Percentiles rank a stretch among this genome's conserved stretches.
Evolutionary conservation across 2,797 vertebrate species (phyloP).

Genomic region (Crotalus adamanteus): DNA sequence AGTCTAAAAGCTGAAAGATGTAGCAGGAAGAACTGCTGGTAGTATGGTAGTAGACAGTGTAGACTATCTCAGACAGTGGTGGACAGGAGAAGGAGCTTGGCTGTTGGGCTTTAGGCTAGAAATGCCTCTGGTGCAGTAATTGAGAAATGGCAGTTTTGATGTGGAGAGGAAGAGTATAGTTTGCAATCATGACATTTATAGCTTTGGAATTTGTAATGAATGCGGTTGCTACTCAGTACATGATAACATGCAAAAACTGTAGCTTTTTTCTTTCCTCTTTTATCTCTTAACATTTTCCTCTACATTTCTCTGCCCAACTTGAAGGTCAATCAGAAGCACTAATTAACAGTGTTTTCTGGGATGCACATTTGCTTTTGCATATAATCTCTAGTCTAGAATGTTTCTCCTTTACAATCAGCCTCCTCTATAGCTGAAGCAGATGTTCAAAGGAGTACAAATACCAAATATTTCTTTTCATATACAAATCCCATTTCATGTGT

Average conservation of each 20-base stretch:
- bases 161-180: neutral
- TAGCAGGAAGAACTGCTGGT: neutral
- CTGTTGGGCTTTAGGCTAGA: neutral
- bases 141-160: neutral
- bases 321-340: conserved; percentile 1
- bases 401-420: neutral
- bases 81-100: neutral
- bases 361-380: neutral
- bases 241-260: no score
- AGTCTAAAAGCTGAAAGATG: neutral
- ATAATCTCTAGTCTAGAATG: neutral
- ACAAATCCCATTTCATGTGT: neutral
- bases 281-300: neutral
- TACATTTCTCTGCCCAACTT: neutral
- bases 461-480: neutral
- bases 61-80: neutral
- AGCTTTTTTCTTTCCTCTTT: neutral
- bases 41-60: no score
- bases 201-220: neutral
- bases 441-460: neutral
- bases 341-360: neutral
- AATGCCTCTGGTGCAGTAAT: neutral
- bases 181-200: neutral
- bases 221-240: neutral
- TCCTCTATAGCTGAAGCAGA: neutral